Evolutionary conservation across 35 echinoderm and acorn worm genomes (phyloP), one percentile per base, ranked within the genome.

Genomic region (Lytechinus pictus): DNA sequence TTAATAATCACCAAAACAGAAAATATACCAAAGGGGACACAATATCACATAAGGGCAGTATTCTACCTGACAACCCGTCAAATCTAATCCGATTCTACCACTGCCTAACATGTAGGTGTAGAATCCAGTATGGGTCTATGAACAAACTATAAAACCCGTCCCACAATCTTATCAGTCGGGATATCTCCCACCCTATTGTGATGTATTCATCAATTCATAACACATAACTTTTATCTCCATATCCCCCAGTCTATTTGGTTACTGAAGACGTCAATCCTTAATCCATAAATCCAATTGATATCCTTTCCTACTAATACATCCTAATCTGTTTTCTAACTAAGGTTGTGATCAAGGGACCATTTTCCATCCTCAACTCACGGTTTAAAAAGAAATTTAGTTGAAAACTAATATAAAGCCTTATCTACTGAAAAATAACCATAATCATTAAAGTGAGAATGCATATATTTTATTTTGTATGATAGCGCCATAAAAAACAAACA

Each of bases 241-340:
- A 79, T 24, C 6, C 21, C 12, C 66, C 16, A 2, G 66, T 79
- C 66, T 79, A 24, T 24, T 79, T 79, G 66, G 66, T 24, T 79
- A n/a, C 66, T 79, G n/a, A 16, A 79, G 16, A 79, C 66, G 66
- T 79, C 66, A 79, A 19, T 79, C n/a, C 66, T n/a, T 24, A 79
- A 79, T 79, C 66, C n/a, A 14, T 79, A 79, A 79, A 79, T 79
- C 66, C 66, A 79, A 79, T 79, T 79, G 19, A 79, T 79, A 79
- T 79, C 66, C 66, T 79, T 79, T 60, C 16, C 33, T 12, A 16
- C 57, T 60, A 60, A 60, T 60, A 60, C 57, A 4, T 60, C 10
- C 66, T 79, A 79, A 79, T 79, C 66, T 79, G 66, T 79, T 79
- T 79, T 79, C 8, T 24, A 24, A 7, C 66, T 24, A 16, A 24